Evolutionary conservation across 2,888 invertebrate genomes (phyloP).

Genomic region (Patella pellucida): DNA sequence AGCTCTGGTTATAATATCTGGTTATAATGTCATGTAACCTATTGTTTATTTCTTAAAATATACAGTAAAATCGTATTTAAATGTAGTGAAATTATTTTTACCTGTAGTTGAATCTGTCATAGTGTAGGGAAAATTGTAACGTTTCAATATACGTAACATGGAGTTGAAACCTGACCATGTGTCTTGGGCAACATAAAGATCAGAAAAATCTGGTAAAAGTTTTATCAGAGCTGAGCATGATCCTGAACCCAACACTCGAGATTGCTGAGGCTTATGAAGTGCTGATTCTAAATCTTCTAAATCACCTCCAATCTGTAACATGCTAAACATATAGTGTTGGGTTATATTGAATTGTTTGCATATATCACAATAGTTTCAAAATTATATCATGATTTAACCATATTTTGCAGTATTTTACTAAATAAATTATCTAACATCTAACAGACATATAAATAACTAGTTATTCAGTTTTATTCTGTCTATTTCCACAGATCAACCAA

Average conservation of each 20-base stretch:
- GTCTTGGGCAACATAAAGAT: constrained; percentile 83
- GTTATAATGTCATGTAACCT: too few species aligned
- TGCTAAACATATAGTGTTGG: constrained; percentile 32
- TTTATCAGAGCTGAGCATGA: constrained; percentile 80
- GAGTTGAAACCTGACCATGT: constrained; percentile 84
- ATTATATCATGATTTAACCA: too few species aligned
- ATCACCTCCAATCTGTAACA: constrained; percentile 75
- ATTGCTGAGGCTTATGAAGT: constrained; percentile 51
- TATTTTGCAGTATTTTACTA: background rate
- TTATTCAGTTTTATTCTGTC: too few species aligned
- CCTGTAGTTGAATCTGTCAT: constrained; percentile 20
- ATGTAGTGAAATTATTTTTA: constrained; percentile 8
- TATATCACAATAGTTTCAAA: background rate
- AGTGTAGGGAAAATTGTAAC: constrained; percentile 79
- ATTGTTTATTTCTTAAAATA: too few species aligned
- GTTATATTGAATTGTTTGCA: background rate
- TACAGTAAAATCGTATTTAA: too few species aligned
- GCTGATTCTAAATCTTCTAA: constrained; percentile 78
- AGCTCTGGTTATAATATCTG: too few species aligned
- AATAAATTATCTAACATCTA: too few species aligned
- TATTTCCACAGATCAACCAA: too few species aligned
- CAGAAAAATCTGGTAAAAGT: constrained; percentile 74
- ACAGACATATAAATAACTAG: too few species aligned
- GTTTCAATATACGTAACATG: constrained; percentile 88
- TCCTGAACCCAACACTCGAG: constrained; percentile 59